Percentiles rank a stretch among this genome's conserved stretches.
phyloP scores from a whole-genome alignment of 2,113 vertebrate species.

The Lucifuga dentata region DNA sequence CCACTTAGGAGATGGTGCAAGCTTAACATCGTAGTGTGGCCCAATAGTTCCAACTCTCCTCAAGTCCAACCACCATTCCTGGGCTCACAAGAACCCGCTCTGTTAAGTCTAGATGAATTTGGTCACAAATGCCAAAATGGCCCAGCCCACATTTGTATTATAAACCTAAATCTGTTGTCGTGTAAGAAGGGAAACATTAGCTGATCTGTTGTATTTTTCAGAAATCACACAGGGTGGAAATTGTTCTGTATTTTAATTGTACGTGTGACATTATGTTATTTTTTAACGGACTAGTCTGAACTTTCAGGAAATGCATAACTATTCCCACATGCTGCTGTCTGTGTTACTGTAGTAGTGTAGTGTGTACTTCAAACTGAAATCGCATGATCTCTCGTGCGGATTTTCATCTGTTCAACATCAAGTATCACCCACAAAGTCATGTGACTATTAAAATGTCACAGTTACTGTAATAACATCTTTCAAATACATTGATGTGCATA shows the following conservation, averaged over 20 bases:
- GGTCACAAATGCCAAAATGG: constrained; percentile 10
- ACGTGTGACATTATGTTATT: not conserved
- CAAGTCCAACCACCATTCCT: not conserved
- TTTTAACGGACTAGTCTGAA: no score
- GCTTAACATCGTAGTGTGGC: constrained; percentile 25
- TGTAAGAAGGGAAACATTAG: not conserved
- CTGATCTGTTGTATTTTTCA: not conserved
- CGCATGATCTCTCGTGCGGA: no score
- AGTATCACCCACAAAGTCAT: no score
- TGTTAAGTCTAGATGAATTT: constrained; percentile 18
- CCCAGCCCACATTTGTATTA: constrained; percentile 20
- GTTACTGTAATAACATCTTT: no score
- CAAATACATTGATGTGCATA: no score
- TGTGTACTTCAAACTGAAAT: not conserved
- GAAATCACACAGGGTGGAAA: not conserved
- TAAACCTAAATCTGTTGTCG: constrained; percentile 6
- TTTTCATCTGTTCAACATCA: no score
- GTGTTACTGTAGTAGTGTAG: no score
- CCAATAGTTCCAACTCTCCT: constrained; percentile 17
- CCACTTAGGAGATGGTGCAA: constrained; percentile 30
- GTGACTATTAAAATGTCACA: no score
- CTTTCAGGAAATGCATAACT: not conserved
- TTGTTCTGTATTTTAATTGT: not conserved
- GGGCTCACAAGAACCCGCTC: constrained; percentile 28
- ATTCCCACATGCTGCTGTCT: not conserved